Conservation (phyloP, 1,140 invertebrate species). For the Wiebesia pumilae region DNA sequence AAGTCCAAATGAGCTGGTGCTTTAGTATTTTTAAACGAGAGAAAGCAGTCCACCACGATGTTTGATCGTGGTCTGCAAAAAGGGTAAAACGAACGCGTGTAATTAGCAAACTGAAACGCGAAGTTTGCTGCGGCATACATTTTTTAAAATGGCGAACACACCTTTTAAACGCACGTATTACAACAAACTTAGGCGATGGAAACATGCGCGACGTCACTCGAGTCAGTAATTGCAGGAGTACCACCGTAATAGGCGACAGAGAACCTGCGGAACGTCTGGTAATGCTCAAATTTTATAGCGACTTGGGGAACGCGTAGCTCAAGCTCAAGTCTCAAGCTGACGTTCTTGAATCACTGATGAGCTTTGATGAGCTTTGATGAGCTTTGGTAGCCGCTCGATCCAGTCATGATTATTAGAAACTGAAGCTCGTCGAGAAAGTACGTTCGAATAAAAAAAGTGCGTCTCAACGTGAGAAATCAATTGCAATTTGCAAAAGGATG, state of each 20-base stretch:
- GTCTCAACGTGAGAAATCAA: background rate
- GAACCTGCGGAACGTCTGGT: no score
- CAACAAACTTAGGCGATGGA: no score
- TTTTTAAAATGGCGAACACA: background rate
- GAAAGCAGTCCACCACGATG: background rate
- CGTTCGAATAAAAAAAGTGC: background rate
- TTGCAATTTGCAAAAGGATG: conserved; percentile 17
- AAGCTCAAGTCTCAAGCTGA: background rate
- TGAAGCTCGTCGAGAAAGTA: background rate
- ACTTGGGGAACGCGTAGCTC: no score
- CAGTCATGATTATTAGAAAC: background rate
- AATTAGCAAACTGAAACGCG: background rate
- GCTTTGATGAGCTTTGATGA: background rate
- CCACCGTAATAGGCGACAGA: no score
- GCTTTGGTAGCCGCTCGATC: background rate
- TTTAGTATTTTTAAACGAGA: background rate
- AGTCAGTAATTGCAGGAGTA: no score
- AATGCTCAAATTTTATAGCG: no score
- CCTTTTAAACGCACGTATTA: no score
- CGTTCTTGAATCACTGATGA: background rate
- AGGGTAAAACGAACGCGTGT: background rate
- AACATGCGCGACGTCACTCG: no score
- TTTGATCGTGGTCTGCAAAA: background rate
- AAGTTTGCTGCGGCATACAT: background rate
- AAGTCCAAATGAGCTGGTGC: background rate